Evolutionary conservation across 2,797 vertebrate genomes (phyloP).

Genomic region (Anguilla obscura): DNA sequence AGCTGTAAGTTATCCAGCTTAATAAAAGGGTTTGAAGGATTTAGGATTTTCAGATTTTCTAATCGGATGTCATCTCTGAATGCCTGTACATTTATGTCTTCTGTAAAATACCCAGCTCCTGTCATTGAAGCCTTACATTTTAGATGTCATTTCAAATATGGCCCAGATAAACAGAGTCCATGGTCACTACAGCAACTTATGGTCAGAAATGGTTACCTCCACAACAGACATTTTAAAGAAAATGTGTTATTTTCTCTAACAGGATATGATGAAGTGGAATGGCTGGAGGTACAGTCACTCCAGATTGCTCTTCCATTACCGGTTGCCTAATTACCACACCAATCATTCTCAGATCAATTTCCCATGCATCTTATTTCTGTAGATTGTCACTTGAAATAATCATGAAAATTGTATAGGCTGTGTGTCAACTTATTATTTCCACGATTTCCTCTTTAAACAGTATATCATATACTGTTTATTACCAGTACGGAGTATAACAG

Average conservation of each 20-base stretch:
- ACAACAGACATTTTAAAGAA: background rate
- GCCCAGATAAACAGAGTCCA: background rate
- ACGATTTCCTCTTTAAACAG: background rate
- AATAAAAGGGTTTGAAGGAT: background rate
- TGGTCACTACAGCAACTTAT: background rate
- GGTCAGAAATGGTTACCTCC: background rate
- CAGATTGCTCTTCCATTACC: constrained; percentile 83
- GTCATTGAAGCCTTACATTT: background rate
- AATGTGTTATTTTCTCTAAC: constrained; percentile 66
- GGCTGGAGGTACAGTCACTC: constrained; percentile 81
- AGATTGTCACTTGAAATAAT: background rate
- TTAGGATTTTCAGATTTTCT: background rate
- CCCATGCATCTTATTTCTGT: background rate
- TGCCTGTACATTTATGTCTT: background rate
- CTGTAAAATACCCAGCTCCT: background rate
- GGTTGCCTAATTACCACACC: background rate
- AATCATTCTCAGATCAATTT: background rate
- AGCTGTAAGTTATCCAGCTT: background rate
- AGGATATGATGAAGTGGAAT: constrained; percentile 98
- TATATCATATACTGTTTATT: background rate
- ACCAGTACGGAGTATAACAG: background rate
- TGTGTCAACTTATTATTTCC: background rate
- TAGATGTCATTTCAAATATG: background rate
- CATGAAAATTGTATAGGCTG: background rate
- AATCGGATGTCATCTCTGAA: background rate